Conservation (phyloP, 2,113 vertebrate species). For the Phyllostomus hastatus region DNA sequence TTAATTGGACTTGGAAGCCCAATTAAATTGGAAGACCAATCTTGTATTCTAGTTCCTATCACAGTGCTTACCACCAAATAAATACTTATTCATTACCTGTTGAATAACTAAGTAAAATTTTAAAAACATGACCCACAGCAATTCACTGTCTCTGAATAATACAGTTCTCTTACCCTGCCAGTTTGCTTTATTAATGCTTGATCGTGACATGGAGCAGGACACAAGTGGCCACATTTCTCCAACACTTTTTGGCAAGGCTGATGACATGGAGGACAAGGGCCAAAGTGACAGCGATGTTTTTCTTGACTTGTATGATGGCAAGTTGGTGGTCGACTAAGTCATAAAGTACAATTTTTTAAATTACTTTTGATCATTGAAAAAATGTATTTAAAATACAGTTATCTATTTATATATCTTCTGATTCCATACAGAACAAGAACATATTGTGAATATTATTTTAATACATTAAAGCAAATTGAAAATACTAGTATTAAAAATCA, state of each 20-base stretch:
- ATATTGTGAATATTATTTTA: conserved; percentile 31
- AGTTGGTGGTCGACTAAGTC: conserved; percentile 82
- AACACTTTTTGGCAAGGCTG: conserved; percentile 84
- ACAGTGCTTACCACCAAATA: neutral
- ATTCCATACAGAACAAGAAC: conserved; percentile 4
- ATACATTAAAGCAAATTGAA: conserved; percentile 29
- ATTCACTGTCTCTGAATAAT: neutral
- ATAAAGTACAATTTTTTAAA: conserved; percentile 56
- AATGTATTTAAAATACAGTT: conserved; percentile 34
- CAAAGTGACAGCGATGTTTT: conserved; percentile 89
- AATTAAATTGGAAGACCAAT: neutral
- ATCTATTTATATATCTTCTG: conserved; percentile 5
- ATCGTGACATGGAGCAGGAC: conserved; percentile 87
- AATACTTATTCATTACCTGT: neutral
- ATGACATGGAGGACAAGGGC: conserved; percentile 85
- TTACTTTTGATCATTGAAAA: conserved; percentile 28
- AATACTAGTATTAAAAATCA: conserved; percentile 2
- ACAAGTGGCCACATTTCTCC: conserved; percentile 80
- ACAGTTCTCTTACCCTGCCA: conserved; percentile 79
- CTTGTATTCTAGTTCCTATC: neutral
- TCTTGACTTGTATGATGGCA: conserved; percentile 88
- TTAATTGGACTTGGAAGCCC: neutral
- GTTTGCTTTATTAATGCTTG: conserved; percentile 87
- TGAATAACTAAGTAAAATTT: conserved; percentile 25
- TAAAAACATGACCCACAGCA: neutral